A percentile compares a stretch with the other conserved stretches of the same genome.
These are phyloP conservation scores for Holacanthella duospinosa DNA, from an alignment of 2,888 invertebrate genomes.

Conservation along the genomic window DNA sequence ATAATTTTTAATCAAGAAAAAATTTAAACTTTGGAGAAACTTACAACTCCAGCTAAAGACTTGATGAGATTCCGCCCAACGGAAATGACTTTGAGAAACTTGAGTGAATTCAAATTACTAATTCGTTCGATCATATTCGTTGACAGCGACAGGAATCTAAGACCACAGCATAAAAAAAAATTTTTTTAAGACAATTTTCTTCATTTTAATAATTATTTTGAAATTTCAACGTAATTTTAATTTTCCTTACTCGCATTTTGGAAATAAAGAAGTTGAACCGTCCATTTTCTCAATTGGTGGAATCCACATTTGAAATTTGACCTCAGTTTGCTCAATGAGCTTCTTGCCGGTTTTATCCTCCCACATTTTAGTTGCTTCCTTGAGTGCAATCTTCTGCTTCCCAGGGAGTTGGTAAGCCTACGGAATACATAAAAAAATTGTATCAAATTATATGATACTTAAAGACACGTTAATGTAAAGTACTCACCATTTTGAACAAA, in stretches of 20 bases:
- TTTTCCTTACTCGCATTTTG: constrained; percentile 74
- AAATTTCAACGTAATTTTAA: constrained; percentile 42
- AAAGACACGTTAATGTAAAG: too few relatives aligned
- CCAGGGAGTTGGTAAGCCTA: background rate
- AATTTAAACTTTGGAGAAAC: constrained; percentile 5
- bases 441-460: background rate
- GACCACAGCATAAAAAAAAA: background rate
- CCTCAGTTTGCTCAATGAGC: constrained; percentile 59
- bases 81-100: constrained; percentile 71
- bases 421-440: background rate
- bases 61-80: constrained; percentile 84
- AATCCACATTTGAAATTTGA: constrained; percentile 74
- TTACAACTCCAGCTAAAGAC: constrained; percentile 64
- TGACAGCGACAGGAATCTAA: constrained; percentile 73
- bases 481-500: too few relatives aligned
- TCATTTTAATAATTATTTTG: background rate
- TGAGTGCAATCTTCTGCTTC: constrained; percentile 58
- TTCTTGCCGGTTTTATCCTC: constrained; percentile 55
- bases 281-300: constrained; percentile 96
- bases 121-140: constrained; percentile 87
- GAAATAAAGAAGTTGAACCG: constrained; percentile 55
- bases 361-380: constrained; percentile 79
- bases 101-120: constrained; percentile 66
- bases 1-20: background rate
- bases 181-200: background rate